Conservation (phyloP, 1,140 invertebrate species). For the Venturia canescens region DNA sequence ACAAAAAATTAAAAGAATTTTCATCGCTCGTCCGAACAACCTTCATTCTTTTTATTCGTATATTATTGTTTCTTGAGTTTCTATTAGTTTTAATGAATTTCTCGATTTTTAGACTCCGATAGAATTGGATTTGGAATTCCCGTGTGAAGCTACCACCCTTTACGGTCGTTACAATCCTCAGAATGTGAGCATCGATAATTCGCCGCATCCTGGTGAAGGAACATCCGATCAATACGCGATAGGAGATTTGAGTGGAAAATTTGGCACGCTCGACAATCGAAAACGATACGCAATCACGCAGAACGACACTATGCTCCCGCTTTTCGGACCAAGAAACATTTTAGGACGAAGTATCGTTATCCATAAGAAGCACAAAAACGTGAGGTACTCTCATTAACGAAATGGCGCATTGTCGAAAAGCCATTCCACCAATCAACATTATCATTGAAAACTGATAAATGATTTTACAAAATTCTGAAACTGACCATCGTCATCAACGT, state of each 20-base stretch:
- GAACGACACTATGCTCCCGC: conserved; percentile 90
- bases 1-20: conserved; percentile 4
- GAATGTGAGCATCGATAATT: conserved; percentile 79
- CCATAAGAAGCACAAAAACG: conserved; percentile 82
- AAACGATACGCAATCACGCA: conserved; percentile 79
- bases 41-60: conserved; percentile 25
- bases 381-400: conserved; percentile 66
- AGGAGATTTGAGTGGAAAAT: conserved; percentile 94
- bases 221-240: conserved; percentile 92
- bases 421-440: too few relatives aligned
- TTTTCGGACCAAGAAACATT: conserved; percentile 91
- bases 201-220: conserved; percentile 81
- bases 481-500: too few relatives aligned
- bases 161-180: conserved; percentile 91
- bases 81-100: conserved; percentile 6
- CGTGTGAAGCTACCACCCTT: conserved; percentile 89
- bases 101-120: conserved; percentile 82
- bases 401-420: background rate
- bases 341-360: conserved; percentile 93
- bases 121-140: conserved; percentile 89
- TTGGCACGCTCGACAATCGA: conserved; percentile 83
- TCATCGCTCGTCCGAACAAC: background rate
- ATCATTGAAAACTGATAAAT: too few relatives aligned
- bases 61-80: conserved; percentile 24
- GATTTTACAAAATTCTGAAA: too few relatives aligned